Conservation (phyloP, 2,797 vertebrate species). For the Champsocephalus esox region DNA sequence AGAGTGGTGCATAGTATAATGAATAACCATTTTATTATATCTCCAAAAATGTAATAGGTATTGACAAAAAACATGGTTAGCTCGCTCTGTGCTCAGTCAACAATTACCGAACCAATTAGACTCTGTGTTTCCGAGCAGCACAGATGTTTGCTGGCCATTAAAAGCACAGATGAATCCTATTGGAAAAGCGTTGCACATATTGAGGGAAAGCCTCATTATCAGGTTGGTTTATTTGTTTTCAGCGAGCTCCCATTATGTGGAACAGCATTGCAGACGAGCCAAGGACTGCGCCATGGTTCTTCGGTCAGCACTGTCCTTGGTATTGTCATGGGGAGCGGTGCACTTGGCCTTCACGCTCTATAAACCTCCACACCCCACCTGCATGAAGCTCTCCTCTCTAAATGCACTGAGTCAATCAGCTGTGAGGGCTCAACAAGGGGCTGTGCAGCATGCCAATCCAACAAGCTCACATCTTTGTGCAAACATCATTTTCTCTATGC, state of each 20-base stretch:
- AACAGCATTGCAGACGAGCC: constrained; percentile 57
- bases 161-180: constrained; percentile 70
- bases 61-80: constrained; percentile 65
- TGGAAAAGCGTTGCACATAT: constrained; percentile 63
- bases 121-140: constrained; percentile 34
- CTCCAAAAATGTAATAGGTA: constrained; percentile 73
- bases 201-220: constrained; percentile 77
- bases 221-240: constrained; percentile 68
- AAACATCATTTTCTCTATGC: constrained; percentile 6
- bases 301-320: constrained; percentile 59
- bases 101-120: constrained; percentile 73
- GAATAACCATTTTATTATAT: constrained; percentile 62
- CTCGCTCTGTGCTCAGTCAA: constrained; percentile 47
- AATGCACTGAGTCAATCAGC: constrained; percentile 67
- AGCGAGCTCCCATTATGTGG: constrained; percentile 53
- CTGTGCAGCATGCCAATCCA: constrained; percentile 33
- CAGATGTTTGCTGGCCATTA: constrained; percentile 67
- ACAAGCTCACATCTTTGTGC: constrained; percentile 30
- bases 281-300: constrained; percentile 34
- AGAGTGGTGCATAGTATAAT: constrained; percentile 41
- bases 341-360: constrained; percentile 69
- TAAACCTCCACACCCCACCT: constrained; percentile 44
- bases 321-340: constrained; percentile 50
- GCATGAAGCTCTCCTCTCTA: constrained; percentile 40
- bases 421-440: constrained; percentile 40